Conservation (phyloP, 2,113 vertebrate species). For the Catagonus wagneri region DNA sequence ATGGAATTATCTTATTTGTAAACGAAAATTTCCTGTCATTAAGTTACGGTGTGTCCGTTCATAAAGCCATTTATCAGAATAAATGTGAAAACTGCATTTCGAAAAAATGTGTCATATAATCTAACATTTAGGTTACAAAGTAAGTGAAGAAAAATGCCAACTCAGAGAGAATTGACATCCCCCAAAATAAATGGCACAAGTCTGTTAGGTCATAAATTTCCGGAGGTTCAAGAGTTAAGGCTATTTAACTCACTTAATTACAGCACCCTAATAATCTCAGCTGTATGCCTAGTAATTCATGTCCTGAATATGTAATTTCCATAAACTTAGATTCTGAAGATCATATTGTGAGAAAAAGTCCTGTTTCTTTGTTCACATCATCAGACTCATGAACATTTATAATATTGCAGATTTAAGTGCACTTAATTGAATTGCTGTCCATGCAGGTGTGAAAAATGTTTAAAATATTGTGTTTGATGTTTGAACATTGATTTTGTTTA, state of each 20-base stretch:
- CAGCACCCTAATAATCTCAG: background rate
- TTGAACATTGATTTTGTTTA: conserved; percentile 65
- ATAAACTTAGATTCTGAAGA: conserved; percentile 12
- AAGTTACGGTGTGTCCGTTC: conserved; percentile 55
- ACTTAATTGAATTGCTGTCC: conserved; percentile 62
- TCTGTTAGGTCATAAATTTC: background rate
- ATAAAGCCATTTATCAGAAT: conserved; percentile 28
- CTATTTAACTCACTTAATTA: conserved; percentile 30
- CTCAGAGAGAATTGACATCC: background rate
- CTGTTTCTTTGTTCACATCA: conserved; percentile 1
- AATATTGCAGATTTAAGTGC: conserved; percentile 44
- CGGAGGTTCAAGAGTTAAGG: background rate
- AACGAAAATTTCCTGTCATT: conserved; percentile 20
- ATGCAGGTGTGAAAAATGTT: conserved; percentile 55
- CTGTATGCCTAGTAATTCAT: conserved; percentile 1
- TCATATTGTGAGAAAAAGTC: background rate
- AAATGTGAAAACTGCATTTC: conserved; percentile 15
- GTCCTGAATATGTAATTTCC: background rate
- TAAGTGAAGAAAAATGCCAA: background rate
- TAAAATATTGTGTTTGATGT: conserved; percentile 60
- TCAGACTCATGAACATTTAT: conserved; percentile 38
- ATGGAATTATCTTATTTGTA: conserved; percentile 17
- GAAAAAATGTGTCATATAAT: conserved; percentile 10
- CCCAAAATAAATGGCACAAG: background rate
- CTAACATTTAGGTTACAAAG: conserved; percentile 20